These are phyloP conservation scores for Achlya flavicornis DNA, from an alignment of 2,888 invertebrate genomes.

Conservation along the genomic window DNA sequence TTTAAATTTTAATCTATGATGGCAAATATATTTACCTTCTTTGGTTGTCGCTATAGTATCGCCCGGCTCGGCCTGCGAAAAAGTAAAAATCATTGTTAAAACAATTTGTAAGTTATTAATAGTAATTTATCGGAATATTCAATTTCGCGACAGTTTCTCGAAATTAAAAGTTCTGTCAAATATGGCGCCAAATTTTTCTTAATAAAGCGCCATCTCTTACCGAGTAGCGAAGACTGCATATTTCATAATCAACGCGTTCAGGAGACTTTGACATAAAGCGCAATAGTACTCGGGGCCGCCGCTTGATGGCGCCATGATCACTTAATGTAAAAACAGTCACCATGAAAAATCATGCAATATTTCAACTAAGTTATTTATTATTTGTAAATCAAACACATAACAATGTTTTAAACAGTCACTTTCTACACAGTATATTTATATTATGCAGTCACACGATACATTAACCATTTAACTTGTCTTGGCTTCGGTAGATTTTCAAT, in stretches of 20 bases:
- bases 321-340: constrained; percentile 87
- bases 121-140: no score
- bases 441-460: constrained; percentile 19
- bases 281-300: constrained; percentile 80
- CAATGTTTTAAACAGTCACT: constrained; percentile 19
- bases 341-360: constrained; percentile 81
- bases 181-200: background rate
- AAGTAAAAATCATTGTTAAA: constrained; percentile 28
- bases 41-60: constrained; percentile 93
- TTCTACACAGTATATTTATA: constrained; percentile 16
- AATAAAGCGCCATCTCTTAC: constrained; percentile 76
- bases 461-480: constrained; percentile 2
- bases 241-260: constrained; percentile 42
- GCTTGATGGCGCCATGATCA: constrained; percentile 84
- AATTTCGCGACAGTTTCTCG: no score
- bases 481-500: background rate
- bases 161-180: background rate
- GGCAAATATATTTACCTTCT: constrained; percentile 86
- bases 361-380: constrained; percentile 23
- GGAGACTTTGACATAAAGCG: constrained; percentile 67
- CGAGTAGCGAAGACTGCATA: constrained; percentile 68
- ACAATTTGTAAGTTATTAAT: background rate
- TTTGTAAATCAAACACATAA: constrained; percentile 22
- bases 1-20: no score
- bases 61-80: constrained; percentile 87